phyloP scores from a whole-genome alignment of 2,113 vertebrate genomes.

The Psilopsiagon aymara region DNA sequence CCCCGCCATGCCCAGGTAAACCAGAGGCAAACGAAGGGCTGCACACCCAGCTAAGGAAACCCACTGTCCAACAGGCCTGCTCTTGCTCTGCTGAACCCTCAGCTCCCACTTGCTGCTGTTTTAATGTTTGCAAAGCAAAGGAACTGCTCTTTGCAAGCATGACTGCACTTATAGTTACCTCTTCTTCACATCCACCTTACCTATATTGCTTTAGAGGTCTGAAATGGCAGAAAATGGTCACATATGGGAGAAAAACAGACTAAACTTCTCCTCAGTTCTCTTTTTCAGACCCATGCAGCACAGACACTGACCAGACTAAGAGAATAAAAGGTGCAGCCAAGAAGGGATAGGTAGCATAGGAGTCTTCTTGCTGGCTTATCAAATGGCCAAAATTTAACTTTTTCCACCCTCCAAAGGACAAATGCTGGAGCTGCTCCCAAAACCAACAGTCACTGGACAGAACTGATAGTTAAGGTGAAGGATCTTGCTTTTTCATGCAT shows the following conservation, averaged over 20 bases:
- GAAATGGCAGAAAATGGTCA: background rate
- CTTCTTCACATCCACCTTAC: background rate
- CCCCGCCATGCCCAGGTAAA: background rate
- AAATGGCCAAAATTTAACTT: background rate
- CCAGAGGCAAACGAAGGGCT: background rate
- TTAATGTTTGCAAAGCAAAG: background rate
- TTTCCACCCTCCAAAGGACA: background rate
- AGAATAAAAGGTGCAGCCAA: background rate
- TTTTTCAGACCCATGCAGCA: background rate
- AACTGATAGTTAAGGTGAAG: background rate
- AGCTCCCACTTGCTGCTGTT: background rate
- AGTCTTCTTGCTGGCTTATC: background rate
- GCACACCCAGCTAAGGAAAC: accelerated
- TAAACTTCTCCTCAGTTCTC: background rate
- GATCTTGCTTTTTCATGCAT: background rate
- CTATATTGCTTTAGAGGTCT: background rate
- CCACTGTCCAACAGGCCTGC: accelerated
- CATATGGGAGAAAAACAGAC: background rate
- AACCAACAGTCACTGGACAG: background rate
- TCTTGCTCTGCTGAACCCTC: too few relatives aligned
- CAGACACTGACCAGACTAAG: background rate
- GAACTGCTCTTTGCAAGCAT: background rate
- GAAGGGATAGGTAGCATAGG: background rate
- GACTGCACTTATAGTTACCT: background rate
- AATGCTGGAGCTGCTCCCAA: background rate